Base-by-base conservation (phyloP, 2,888 invertebrate genomes). In the Pterostichus madidus region DNA sequence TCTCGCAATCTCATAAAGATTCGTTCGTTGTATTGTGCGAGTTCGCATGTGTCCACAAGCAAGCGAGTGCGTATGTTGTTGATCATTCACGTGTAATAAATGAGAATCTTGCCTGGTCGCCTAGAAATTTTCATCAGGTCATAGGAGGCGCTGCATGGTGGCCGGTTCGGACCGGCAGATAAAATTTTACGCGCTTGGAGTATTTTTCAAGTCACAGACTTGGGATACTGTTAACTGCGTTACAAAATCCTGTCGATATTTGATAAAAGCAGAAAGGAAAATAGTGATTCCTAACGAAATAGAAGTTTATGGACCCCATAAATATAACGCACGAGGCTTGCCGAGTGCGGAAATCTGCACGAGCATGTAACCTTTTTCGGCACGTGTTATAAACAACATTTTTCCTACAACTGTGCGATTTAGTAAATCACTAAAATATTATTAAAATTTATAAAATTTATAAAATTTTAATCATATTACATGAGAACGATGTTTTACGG, bases 81-180 rank as follows among this genome's bases (percentile, higher is more conserved):
- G 73, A 17, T 39, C 39, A 56, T 53, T 77, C 77, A 56, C 39
- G 77, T 77, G 77, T 77, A 77, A 77, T 56, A 77, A 56, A 77
- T 56, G 52, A 77, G 15, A 77, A 56, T 77, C 35, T 35, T 77
- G 77, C 35, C 39, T 39, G 56, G 53, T 77, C 53, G 39, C 17
- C 53, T 56, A 53, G 77, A 77, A 77, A 77, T 53, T 77, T 77
- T 77, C 64, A 64, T 64, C 64, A 32, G 49, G 31, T 49, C 32
- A 24, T 24, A 31, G 52, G 46, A 52, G 46, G 75, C 46, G 31
- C 10, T 49, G 75, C 52, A 49, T 64, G 13, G 1, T 17, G 39
- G 71, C 17, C 17, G 44, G 32, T 11, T 35, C 32, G 11, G n/a
- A 2, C 61, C 32, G 5, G 32, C 52, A 56, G 76, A 76, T 76